Base-by-base conservation (phyloP, 64 coral and sea anemone genomes). In the Actinia equina region DNA sequence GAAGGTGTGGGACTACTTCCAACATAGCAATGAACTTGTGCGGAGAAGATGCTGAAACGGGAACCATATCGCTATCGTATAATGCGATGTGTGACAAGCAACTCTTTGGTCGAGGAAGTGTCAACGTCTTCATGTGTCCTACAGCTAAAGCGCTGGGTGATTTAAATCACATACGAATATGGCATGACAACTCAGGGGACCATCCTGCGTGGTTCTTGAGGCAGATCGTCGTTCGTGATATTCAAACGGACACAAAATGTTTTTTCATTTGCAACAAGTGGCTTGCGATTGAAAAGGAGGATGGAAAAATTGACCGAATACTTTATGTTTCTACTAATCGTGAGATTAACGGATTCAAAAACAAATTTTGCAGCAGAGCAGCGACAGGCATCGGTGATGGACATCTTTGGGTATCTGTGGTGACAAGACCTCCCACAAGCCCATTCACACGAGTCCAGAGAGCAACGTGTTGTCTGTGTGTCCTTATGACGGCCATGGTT, bases 351-450 rank as follows among this genome's bases (percentile, higher is more conserved):
- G 88, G 92, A 55, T 98, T 98, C 84, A 98, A 57, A 71, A 94
- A 98, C 64, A 94, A 94, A 81, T 98, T 98, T 76, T 92, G 80
- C 87, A 94, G 71, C 74, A 82, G 95, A 44, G 91, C 89, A 45
- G 76, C 87, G 17, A 63, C 43, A 45, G 92, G 93, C 53, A 58
- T 98, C 60, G 95, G 92, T 63, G 95, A 98, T 70, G 95, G 95
- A 12, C 95, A 98, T 85, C 82, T 98, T 12, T 98, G 95, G 95
- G 86, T 98, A 13, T 98, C 95, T 78, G 87, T 98, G 5, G 80
- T 94, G 45, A 94, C 95, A 25, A 98, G 95, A 82, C 95, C 95
- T 19, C 92, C 95, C 17, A 89, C 85, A 55, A 98, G 92, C 78
- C 89, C 79, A 20, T 98, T 98, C 23, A 98, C 95, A 20, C 92